Conservation (phyloP, 2,797 vertebrate genomes). For the Vespertilio murinus region DNA sequence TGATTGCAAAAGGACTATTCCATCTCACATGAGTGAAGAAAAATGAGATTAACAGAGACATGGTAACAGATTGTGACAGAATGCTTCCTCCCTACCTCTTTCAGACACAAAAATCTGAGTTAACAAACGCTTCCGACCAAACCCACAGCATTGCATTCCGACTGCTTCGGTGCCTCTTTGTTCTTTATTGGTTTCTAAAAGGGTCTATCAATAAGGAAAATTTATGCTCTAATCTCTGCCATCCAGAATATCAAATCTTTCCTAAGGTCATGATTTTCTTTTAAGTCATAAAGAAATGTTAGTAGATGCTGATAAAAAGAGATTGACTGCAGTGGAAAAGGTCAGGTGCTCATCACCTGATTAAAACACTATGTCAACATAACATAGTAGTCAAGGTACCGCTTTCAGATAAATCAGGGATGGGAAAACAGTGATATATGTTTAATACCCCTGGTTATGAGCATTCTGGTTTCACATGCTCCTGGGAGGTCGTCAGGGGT, state of each 20-base stretch:
- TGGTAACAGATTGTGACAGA: background rate
- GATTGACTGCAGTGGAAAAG: slow-evolving; percentile 46
- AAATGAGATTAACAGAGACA: slow-evolving; percentile 54
- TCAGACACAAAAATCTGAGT: slow-evolving; percentile 12
- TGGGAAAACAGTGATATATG: background rate
- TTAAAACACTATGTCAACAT: slow-evolving; percentile 41
- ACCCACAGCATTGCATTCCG: background rate
- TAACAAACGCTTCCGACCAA: background rate
- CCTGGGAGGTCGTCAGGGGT: background rate
- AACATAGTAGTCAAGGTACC: background rate
- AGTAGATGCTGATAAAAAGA: slow-evolving; percentile 52
- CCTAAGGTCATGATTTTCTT: slow-evolving; percentile 49
- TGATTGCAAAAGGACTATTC: slow-evolving; percentile 56
- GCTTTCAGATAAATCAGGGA: slow-evolving; percentile 5
- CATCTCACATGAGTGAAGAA: slow-evolving; percentile 23
- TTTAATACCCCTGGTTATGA: background rate
- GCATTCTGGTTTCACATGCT: background rate
- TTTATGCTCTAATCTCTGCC: slow-evolving; percentile 53
- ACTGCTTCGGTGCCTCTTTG: background rate
- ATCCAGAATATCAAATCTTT: slow-evolving; percentile 49
- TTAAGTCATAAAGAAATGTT: slow-evolving; percentile 56
- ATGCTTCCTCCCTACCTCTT: background rate
- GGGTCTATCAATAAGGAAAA: slow-evolving; percentile 34
- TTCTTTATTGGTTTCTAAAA: slow-evolving; percentile 47
- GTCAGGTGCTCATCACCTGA: background rate